phyloP scores from a whole-genome alignment of 37 sponge, comb jelly and placozoan genomes.

The Dysidea cf. avara region DNA sequence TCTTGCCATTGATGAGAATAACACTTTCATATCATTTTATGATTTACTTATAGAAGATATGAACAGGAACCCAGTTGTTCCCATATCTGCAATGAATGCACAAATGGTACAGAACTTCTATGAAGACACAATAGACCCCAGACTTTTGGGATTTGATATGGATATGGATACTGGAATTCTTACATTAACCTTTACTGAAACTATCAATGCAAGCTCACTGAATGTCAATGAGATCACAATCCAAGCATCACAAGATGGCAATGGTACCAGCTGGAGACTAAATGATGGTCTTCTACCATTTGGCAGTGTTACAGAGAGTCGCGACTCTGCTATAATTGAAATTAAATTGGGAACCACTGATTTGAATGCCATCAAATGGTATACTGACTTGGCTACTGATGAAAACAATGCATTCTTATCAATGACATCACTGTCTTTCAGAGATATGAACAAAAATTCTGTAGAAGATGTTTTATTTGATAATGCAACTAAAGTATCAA shows the following conservation, averaged over 20 bases:
- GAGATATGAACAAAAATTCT: constrained; percentile 74
- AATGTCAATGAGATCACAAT: constrained; percentile 41
- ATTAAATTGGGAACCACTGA: constrained; percentile 63
- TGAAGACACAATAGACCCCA: constrained; percentile 56
- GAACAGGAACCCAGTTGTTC: constrained; percentile 66
- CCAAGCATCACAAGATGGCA: constrained; percentile 21
- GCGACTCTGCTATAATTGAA: constrained; percentile 52
- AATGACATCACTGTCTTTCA: constrained; percentile 28
- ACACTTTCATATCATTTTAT: constrained; percentile 73
- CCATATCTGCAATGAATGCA: constrained; percentile 42
- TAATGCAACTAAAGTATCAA: constrained; percentile 32
- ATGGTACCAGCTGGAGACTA: constrained; percentile 29
- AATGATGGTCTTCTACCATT: constrained; percentile 23
- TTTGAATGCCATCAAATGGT: constrained; percentile 61
- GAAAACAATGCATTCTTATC: constrained; percentile 61
- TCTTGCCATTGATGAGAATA: constrained; percentile 64
- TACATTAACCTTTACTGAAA: constrained; percentile 65
- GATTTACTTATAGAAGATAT: constrained; percentile 58
- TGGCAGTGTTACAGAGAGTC: constrained; percentile 38
- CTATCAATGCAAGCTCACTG: constrained; percentile 75
- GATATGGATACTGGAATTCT: constrained; percentile 65
- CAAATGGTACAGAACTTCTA: constrained; percentile 31
- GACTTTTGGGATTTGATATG: constrained; percentile 54
- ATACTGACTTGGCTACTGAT: constrained; percentile 55
- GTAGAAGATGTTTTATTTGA: constrained; percentile 29